phyloP scores from a whole-genome alignment of 2,113 vertebrate genomes.

The Orthonyx spaldingii region DNA sequence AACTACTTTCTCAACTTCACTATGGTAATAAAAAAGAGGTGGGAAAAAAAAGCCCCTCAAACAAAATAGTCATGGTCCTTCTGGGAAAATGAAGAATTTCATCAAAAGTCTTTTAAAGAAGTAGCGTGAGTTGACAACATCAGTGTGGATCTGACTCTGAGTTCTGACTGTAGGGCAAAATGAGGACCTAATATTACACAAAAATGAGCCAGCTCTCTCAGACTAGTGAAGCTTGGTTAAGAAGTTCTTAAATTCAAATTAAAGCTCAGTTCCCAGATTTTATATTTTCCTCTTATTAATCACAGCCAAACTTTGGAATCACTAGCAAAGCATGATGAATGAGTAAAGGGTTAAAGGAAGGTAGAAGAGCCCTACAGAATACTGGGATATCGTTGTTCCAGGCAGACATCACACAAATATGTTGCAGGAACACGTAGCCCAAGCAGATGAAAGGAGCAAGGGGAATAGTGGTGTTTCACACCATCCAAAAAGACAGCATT shows the following conservation, averaged over 20 bases:
- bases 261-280: neutral
- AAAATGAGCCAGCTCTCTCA: neutral
- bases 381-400: neutral
- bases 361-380: neutral
- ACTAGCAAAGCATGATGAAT: neutral
- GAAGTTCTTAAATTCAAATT: neutral
- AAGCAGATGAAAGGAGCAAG: neutral
- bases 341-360: neutral
- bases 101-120: neutral
- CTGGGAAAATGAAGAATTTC: neutral
- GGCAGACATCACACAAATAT: neutral
- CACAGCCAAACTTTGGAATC: neutral
- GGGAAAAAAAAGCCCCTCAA: rapidly evolving
- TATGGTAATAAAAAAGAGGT: neutral
- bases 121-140: neutral
- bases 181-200: neutral
- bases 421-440: neutral
- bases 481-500: neutral
- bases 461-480: neutral
- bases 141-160: neutral
- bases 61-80: neutral
- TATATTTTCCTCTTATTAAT: neutral
- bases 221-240: neutral
- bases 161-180: neutral
- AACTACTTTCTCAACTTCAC: neutral